These are phyloP conservation scores for Andrena minutula DNA, from an alignment of 2,888 invertebrate species.

Conservation along the genomic window DNA sequence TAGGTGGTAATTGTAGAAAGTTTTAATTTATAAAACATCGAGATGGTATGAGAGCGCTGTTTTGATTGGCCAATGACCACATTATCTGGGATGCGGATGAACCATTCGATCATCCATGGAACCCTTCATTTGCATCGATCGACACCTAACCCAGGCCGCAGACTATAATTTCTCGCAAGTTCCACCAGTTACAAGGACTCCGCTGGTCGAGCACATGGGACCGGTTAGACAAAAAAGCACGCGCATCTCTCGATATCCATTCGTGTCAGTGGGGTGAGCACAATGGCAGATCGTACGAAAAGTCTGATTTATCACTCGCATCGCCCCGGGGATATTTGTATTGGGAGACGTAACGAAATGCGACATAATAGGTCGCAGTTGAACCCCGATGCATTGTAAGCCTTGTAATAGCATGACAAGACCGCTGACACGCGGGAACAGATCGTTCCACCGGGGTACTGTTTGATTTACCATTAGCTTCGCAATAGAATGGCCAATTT, in stretches of 20 bases:
- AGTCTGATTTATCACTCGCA: constrained; percentile 84
- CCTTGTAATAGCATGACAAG: constrained; percentile 83
- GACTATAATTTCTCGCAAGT: constrained; percentile 66
- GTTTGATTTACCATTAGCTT: constrained; percentile 79
- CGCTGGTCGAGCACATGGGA: constrained; percentile 67
- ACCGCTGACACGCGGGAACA: constrained; percentile 75
- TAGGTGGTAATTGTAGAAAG: not conserved
- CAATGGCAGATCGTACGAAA: constrained; percentile 82
- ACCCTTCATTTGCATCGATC: constrained; percentile 70
- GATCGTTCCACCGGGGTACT: constrained; percentile 49
- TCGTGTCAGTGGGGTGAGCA: constrained; percentile 78
- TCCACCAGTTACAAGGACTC: constrained; percentile 65
- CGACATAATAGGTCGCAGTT: constrained; percentile 83
- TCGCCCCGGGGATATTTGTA: constrained; percentile 81
- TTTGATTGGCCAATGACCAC: constrained; percentile 27
- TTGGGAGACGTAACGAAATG: constrained; percentile 83
- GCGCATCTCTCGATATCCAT: constrained; percentile 69
- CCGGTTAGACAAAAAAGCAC: constrained; percentile 65
- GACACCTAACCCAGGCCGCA: constrained; percentile 60
- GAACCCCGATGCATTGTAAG: constrained; percentile 82
- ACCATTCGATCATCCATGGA: constrained; percentile 50
- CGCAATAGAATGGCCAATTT: constrained; percentile 56
- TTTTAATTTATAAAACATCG: not conserved
- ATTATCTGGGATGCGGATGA: constrained; percentile 42
- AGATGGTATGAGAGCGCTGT: not conserved